Evolutionary conservation across 2,113 vertebrate species (phyloP).

Genomic region (Ameiurus melas): DNA sequence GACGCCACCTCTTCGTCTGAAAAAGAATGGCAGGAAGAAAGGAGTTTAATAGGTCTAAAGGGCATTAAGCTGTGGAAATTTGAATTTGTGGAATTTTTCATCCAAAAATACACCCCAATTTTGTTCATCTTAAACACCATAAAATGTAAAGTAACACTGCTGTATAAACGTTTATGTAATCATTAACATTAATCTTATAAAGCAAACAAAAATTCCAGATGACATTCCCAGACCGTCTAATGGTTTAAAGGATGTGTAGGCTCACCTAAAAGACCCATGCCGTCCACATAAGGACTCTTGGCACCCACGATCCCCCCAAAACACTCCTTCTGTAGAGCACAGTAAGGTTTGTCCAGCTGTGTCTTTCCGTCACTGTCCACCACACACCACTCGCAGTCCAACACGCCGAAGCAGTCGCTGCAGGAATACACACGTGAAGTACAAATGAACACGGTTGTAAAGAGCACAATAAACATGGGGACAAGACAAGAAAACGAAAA

Average conservation of each 20-base stretch:
- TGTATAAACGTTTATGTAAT: not conserved
- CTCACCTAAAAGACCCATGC: slow-evolving; percentile 86
- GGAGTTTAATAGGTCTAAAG: not conserved
- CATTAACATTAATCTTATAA: not conserved
- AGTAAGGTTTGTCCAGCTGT: slow-evolving; percentile 93
- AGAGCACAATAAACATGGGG: not conserved
- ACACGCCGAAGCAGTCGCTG: slow-evolving; percentile 95
- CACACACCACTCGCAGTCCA: slow-evolving; percentile 99
- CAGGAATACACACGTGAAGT: not conserved
- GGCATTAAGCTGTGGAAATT: not conserved
- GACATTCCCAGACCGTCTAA: not conserved
- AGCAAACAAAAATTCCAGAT: not conserved
- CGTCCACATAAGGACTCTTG: slow-evolving; percentile 92
- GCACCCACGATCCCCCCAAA: slow-evolving; percentile 97
- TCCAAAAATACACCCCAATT: not conserved
- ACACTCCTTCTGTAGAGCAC: slow-evolving; percentile 95
- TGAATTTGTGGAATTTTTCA: not conserved
- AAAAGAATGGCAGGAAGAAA: not conserved
- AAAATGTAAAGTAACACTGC: not conserved
- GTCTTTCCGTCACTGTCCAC: slow-evolving; percentile 96
- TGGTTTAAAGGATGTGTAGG: not conserved
- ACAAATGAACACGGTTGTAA: not conserved
- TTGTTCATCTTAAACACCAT: not conserved
- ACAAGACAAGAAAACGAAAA: not conserved
- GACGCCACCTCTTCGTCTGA: slow-evolving; percentile 92